Percentiles rank a stretch among this genome's conserved stretches.
These are phyloP conservation scores for Eupithecia tripunctaria DNA, from an alignment of 2,888 invertebrate genomes.

Conservation along the genomic window DNA sequence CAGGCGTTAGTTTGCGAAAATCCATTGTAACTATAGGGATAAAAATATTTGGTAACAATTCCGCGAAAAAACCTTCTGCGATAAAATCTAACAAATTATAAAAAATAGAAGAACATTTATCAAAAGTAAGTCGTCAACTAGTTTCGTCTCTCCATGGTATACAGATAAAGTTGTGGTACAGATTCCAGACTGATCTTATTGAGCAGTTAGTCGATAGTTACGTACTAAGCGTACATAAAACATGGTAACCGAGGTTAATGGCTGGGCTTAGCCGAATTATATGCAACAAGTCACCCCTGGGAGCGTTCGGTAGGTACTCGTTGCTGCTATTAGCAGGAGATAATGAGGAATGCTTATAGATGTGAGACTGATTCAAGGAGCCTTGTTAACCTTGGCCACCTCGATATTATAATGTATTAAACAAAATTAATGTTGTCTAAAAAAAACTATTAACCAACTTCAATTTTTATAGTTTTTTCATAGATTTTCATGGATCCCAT, in stretches of 20 bases:
- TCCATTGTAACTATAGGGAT: too few relatives aligned
- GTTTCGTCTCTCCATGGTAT: too few relatives aligned
- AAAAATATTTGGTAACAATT: too few relatives aligned
- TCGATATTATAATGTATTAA: neutral
- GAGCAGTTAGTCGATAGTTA: constrained; percentile 20
- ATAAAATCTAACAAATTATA: too few relatives aligned
- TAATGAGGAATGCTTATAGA: neutral
- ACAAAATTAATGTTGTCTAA: too few relatives aligned
- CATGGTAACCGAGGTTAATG: constrained; percentile 25
- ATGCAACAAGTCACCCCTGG: constrained; percentile 32
- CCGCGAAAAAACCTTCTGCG: too few relatives aligned
- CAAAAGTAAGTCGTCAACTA: too few relatives aligned
- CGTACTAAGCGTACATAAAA: constrained; percentile 29
- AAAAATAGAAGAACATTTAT: too few relatives aligned
- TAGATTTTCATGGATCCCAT: too few relatives aligned
- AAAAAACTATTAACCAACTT: too few relatives aligned
- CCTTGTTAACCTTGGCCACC: neutral
- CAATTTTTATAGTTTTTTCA: too few relatives aligned
- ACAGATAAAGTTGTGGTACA: neutral
- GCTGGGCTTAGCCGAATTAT: constrained; percentile 25
- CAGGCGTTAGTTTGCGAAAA: too few relatives aligned
- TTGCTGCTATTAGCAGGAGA: neutral
- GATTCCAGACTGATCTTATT: constrained; percentile 26
- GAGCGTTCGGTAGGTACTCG: constrained; percentile 12
- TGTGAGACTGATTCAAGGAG: neutral